These are phyloP conservation scores for Mamestra brassicae DNA, from an alignment of 2,888 invertebrate species.

Conservation along the genomic window DNA sequence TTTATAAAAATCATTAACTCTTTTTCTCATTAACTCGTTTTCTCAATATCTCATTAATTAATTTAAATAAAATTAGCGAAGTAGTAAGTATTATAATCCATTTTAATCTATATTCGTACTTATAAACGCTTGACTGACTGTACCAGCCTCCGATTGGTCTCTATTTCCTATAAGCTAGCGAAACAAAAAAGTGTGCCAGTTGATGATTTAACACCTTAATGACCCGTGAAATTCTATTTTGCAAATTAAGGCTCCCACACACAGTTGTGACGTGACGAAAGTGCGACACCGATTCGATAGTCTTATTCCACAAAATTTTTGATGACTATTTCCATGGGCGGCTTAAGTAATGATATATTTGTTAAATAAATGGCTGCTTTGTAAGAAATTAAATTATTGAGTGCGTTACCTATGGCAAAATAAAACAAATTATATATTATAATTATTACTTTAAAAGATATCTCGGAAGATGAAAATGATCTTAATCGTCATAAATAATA, in stretches of 20 bases:
- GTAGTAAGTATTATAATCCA: neutral
- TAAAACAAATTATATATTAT: too few species aligned
- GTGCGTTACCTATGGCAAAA: too few species aligned
- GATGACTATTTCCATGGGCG: neutral
- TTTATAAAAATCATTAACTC: too few species aligned
- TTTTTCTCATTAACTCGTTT: neutral
- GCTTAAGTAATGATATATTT: neutral
- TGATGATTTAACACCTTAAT: constrained; percentile 3
- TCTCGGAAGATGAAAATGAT: too few species aligned
- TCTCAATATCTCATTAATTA: neutral
- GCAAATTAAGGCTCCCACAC: neutral
- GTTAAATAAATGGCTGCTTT: neutral
- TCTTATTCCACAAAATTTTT: neutral
- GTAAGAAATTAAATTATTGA: neutral
- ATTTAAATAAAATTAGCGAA: neutral
- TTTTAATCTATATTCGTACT: neutral
- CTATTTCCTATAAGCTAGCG: constrained; percentile 5
- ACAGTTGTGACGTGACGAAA: neutral
- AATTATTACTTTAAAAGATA: too few species aligned
- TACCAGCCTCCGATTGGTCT: neutral
- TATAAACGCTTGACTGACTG: constrained; percentile 23
- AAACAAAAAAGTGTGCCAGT: constrained; percentile 8
- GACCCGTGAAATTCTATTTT: neutral
- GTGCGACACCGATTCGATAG: neutral
- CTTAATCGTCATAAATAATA: too few species aligned